Conservation (phyloP, 2,797 vertebrate genomes). For the Danio albolineatus region DNA sequence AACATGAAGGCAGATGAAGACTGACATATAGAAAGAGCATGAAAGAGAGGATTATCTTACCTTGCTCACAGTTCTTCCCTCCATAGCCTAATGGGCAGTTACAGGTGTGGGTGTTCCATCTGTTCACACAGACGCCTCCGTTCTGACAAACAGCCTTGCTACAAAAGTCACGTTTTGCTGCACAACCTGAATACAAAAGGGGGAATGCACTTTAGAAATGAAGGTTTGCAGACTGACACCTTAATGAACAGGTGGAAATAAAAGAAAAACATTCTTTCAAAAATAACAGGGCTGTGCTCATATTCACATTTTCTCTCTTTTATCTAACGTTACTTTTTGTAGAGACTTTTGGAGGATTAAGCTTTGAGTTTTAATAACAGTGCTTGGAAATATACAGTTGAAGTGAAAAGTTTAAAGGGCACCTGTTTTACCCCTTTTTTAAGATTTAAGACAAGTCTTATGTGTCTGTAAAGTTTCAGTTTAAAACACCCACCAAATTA, state of each 20-base stretch:
- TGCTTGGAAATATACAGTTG: too few relatives aligned
- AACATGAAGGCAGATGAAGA: constrained; percentile 5
- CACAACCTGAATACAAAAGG: constrained; percentile 77
- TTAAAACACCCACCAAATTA: too few relatives aligned
- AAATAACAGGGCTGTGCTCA: not conserved
- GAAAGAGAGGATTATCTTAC: constrained; percentile 66
- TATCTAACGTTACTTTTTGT: not conserved
- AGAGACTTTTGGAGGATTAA: not conserved
- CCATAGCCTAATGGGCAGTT: constrained; percentile 82
- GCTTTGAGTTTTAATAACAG: not conserved
- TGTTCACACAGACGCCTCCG: constrained; percentile 83
- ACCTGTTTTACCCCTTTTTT: too few relatives aligned
- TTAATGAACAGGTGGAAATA: not conserved
- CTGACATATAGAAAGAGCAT: not conserved
- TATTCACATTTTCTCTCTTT: not conserved
- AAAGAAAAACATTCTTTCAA: not conserved
- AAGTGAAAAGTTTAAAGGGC: not conserved
- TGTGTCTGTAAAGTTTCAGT: too few relatives aligned
- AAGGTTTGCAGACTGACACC: constrained; percentile 12
- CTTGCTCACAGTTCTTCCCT: constrained; percentile 89
- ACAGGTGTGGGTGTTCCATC: constrained; percentile 84
- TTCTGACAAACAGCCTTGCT: constrained; percentile 81
- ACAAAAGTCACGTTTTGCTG: constrained; percentile 83
- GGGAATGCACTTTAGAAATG: not conserved
- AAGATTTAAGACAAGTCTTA: too few relatives aligned